Evolutionary conservation across 2,797 vertebrate species (phyloP).

Genomic region (Naso thynnoides): DNA sequence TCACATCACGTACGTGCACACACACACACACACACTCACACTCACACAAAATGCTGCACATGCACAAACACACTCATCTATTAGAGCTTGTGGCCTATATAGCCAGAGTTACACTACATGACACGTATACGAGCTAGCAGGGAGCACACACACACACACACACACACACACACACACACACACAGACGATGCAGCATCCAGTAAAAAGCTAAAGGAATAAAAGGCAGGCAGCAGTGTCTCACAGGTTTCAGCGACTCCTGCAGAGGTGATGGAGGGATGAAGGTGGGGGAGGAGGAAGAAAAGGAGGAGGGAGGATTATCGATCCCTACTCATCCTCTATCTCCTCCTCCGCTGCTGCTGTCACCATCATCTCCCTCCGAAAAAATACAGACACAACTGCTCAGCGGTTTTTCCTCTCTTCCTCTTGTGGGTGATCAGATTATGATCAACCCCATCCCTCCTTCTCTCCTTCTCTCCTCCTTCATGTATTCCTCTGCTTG

Average conservation of each 20-base stretch:
- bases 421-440: conserved; percentile 47
- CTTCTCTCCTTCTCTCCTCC: conserved; percentile 14
- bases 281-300: conserved; percentile 53
- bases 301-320: conserved; percentile 54
- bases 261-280: conserved; percentile 74
- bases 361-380: conserved; percentile 46
- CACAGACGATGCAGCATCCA: conserved; percentile 55
- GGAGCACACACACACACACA: conserved; percentile 22
- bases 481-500: conserved; percentile 35
- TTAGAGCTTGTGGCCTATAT: conserved; percentile 32
- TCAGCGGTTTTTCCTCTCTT: background rate
- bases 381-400: conserved; percentile 6
- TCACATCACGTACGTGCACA: too few species aligned
- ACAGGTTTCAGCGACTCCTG: conserved; percentile 72
- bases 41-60: too few species aligned
- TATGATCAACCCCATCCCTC: conserved; percentile 28
- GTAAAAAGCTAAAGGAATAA: background rate
- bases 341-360: conserved; percentile 61
- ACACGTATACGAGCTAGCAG: conserved; percentile 1
- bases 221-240: conserved; percentile 51
- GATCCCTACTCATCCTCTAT: conserved; percentile 63
- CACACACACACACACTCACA: too few species aligned
- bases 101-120: conserved; percentile 22
- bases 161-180: conserved; percentile 16
- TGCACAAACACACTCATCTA: background rate